Conservation (phyloP, 2,797 vertebrate genomes). For the Bufotes viridis region DNA sequence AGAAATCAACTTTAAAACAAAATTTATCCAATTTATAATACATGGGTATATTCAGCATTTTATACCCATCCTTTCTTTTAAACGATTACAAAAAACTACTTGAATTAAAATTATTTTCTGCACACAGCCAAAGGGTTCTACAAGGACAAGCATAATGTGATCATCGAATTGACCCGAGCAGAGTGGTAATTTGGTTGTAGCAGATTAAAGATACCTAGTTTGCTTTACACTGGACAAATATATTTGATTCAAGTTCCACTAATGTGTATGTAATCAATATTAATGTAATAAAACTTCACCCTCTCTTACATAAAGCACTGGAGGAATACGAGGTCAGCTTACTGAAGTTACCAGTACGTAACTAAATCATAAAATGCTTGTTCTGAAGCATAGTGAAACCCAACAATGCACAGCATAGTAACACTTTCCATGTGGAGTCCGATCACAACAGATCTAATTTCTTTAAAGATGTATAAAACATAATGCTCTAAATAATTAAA, state of each 20-base stretch:
- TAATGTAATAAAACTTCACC: not conserved
- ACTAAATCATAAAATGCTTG: not conserved
- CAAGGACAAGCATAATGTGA: not conserved
- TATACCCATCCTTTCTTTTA: not conserved
- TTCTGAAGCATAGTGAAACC: not conserved
- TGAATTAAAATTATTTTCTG: not conserved
- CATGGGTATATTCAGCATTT: not conserved
- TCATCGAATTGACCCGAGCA: not conserved
- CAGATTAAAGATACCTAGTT: not conserved
- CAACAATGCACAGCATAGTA: too few species aligned
- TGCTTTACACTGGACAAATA: not conserved
- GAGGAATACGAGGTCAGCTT: not conserved
- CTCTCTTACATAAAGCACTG: not conserved
- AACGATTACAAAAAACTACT: not conserved
- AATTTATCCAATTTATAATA: not conserved
- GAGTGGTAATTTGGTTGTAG: slow-evolving; percentile 3
- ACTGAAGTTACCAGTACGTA: not conserved
- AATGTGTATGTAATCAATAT: slow-evolving; percentile 11
- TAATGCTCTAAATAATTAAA: too few species aligned
- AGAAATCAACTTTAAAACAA: not conserved
- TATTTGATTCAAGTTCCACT: not conserved
- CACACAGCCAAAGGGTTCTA: not conserved
- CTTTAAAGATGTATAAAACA: too few species aligned
- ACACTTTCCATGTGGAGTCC: too few species aligned
- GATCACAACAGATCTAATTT: too few species aligned